phyloP scores from a whole-genome alignment of 1,140 invertebrate species.

The Apis dorsata region DNA sequence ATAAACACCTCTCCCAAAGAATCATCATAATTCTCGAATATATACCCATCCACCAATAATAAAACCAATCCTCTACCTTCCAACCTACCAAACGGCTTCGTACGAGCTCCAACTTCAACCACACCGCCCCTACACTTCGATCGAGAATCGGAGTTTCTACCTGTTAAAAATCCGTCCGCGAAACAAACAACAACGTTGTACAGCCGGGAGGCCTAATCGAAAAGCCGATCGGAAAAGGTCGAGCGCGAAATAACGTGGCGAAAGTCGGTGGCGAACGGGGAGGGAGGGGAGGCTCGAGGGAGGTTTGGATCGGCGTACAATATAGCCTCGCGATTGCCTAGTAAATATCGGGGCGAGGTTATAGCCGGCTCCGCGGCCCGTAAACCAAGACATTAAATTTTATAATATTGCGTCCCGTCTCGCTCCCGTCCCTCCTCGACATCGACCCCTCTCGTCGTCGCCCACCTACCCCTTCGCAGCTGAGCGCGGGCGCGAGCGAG shows the following conservation, averaged over 20 bases:
- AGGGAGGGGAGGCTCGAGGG: not conserved
- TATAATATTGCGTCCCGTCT: constrained; percentile 78
- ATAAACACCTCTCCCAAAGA: too few species aligned
- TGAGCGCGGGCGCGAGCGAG: constrained; percentile 21
- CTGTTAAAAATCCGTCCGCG: not conserved
- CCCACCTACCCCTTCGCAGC: constrained; percentile 45
- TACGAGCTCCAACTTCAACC: not conserved
- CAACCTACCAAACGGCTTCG: not conserved
- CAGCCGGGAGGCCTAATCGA: constrained; percentile 41
- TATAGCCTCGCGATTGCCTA: constrained; percentile 75
- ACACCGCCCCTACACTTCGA: rapidly evolving
- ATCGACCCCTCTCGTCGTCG: constrained; percentile 34
- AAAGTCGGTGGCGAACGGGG: not conserved
- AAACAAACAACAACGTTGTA: not conserved
- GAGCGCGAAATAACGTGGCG: constrained; percentile 25
- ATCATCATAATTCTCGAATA: too few species aligned
- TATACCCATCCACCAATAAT: not conserved
- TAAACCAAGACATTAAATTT: constrained; percentile 81
- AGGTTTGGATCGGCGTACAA: constrained; percentile 61
- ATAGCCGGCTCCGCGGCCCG: constrained; percentile 77
- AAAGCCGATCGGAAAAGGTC: constrained; percentile 52
- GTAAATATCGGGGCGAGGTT: constrained; percentile 78
- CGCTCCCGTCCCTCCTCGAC: constrained; percentile 59
- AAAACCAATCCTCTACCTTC: not conserved
- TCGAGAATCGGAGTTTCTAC: rapidly evolving